Conservation (phyloP, 2,113 vertebrate species). For the Phocoena sinus region DNA sequence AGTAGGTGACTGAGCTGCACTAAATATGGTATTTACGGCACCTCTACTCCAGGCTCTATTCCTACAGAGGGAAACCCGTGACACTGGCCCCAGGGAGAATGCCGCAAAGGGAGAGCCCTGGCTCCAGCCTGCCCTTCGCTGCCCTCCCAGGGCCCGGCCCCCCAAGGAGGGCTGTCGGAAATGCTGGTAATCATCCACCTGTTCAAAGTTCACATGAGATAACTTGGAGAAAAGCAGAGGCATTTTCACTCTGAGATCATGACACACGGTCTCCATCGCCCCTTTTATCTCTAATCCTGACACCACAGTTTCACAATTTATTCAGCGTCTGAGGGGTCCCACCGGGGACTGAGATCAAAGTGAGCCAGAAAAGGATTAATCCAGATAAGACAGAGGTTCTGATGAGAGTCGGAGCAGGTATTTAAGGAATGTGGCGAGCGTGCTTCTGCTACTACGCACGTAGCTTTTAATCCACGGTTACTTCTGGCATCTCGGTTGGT, state of each 20-base stretch:
- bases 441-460: background rate
- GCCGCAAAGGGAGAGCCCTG: background rate
- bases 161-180: background rate
- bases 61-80: background rate
- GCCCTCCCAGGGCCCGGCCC: background rate
- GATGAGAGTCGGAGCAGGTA: slow-evolving; percentile 51
- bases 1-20: background rate
- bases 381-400: slow-evolving; percentile 65
- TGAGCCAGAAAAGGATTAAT: slow-evolving; percentile 61
- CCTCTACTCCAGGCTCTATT: background rate
- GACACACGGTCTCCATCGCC: slow-evolving; percentile 23
- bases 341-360: slow-evolving; percentile 58
- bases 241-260: slow-evolving; percentile 29
- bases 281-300: slow-evolving; percentile 67
- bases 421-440: slow-evolving; percentile 32
- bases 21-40: background rate
- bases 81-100: background rate
- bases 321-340: slow-evolving; percentile 39
- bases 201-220: background rate
- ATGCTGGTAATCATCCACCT: slow-evolving; percentile 29
- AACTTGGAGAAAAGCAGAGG: background rate
- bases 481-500: background rate
- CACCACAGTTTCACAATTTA: slow-evolving; percentile 51
- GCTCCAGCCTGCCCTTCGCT: background rate
- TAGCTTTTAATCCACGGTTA: background rate